Conservation (phyloP, 2,888 invertebrate species). For the Tridacna crocea region DNA sequence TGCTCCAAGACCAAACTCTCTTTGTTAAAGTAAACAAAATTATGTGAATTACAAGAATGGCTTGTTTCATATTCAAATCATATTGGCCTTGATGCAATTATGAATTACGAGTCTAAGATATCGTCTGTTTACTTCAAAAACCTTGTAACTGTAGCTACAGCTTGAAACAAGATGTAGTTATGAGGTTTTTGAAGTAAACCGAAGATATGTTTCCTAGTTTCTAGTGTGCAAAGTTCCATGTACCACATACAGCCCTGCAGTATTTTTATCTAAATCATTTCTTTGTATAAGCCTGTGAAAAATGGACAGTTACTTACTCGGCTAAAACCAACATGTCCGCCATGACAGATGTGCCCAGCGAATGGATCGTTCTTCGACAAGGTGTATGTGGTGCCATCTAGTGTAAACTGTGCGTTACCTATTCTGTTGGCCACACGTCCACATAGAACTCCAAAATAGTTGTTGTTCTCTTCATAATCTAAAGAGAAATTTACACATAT, state of each 20-base stretch:
- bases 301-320: conserved; percentile 34
- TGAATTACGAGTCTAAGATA: neutral
- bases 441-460: conserved; percentile 55
- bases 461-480: conserved; percentile 46
- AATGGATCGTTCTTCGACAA: conserved; percentile 52
- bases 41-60: neutral
- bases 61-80: neutral
- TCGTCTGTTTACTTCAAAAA: no score
- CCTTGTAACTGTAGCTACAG: no score
- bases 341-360: conserved; percentile 49
- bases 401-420: conserved; percentile 45
- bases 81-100: neutral
- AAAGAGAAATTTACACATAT: neutral
- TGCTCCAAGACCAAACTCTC: conserved; percentile 40
- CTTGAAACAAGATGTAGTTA: no score
- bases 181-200: no score
- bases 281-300: no score
- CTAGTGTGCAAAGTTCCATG: no score
- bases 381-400: conserved; percentile 42
- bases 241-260: no score
- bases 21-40: neutral
- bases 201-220: no score
- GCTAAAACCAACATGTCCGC: conserved; percentile 55
- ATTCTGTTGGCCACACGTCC: conserved; percentile 58
- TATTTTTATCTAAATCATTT: neutral